Conservation (phyloP, 1,140 invertebrate genomes). For the Calliopsis andreniformis region DNA sequence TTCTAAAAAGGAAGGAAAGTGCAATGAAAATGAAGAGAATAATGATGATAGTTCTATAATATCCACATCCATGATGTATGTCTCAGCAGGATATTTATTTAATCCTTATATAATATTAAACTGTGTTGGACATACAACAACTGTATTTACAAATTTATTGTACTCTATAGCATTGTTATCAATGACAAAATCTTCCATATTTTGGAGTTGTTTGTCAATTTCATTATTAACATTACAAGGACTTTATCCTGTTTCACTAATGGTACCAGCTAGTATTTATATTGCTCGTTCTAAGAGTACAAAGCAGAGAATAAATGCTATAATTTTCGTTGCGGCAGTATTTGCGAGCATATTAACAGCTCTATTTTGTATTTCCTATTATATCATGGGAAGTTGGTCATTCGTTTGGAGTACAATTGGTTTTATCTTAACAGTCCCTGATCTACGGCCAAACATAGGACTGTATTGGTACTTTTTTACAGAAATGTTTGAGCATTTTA, state of each 20-base stretch:
- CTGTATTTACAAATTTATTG: conserved; percentile 93
- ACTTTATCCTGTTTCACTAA: conserved; percentile 92
- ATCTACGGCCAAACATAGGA: conserved; percentile 98
- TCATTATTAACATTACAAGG: conserved; percentile 91
- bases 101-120: conserved; percentile 96
- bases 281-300: conserved; percentile 75
- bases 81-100: conserved; percentile 92
- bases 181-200: conserved; percentile 85
- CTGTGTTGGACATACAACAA: conserved; percentile 95
- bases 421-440: conserved; percentile 87
- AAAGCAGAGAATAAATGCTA: conserved; percentile 49
- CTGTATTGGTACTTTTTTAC: conserved; percentile 99
- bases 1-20: conserved; percentile 63
- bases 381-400: conserved; percentile 76
- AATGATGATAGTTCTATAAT: conserved; percentile 44
- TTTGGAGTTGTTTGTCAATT: conserved; percentile 85
- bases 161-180: conserved; percentile 86
- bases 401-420: conserved; percentile 75
- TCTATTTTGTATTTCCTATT: conserved; percentile 71
- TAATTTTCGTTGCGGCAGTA: conserved; percentile 64
- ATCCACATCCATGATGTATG: conserved; percentile 81
- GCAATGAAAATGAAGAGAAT: conserved; percentile 26
- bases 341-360: conserved; percentile 74
- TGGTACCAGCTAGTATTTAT: conserved; percentile 89
- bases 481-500: conserved; percentile 99